These are phyloP conservation scores for Benitochromis conjunctus DNA, from an alignment of 2,113 vertebrate genomes.

Conservation along the genomic window DNA sequence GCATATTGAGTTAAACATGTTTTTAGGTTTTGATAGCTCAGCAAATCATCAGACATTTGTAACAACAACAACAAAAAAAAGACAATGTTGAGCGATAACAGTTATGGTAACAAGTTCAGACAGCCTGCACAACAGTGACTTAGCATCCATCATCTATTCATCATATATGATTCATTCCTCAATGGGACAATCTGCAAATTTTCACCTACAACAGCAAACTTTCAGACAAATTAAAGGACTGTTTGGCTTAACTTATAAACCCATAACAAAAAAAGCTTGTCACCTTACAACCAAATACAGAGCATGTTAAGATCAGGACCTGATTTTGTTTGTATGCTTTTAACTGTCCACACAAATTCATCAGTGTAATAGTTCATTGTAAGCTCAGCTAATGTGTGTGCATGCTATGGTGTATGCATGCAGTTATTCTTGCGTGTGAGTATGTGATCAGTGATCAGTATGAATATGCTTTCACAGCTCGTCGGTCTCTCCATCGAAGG, in stretches of 20 bases:
- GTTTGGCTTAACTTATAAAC: neutral
- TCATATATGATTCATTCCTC: conserved; percentile 19
- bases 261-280: neutral
- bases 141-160: neutral
- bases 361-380: conserved; percentile 2
- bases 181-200: conserved; percentile 3
- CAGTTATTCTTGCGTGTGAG: conserved; percentile 8
- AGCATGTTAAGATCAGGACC: neutral
- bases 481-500: conserved; percentile 90
- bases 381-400: conserved; percentile 28
- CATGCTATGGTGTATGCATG: conserved; percentile 12
- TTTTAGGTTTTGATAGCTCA: neutral
- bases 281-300: conserved; percentile 7
- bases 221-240: neutral
- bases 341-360: conserved; percentile 16
- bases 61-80: conserved; percentile 17
- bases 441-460: conserved; percentile 21
- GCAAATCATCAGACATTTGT: neutral
- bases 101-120: neutral
- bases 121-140: neutral
- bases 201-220: neutral
- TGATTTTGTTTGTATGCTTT: conserved; percentile 4
- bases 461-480: conserved; percentile 82
- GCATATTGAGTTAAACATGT: conserved; percentile 8
- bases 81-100: conserved; percentile 2